Evolutionary conservation across 2,113 vertebrate genomes (phyloP).

Genomic region (Takifugu bimaculatus): DNA sequence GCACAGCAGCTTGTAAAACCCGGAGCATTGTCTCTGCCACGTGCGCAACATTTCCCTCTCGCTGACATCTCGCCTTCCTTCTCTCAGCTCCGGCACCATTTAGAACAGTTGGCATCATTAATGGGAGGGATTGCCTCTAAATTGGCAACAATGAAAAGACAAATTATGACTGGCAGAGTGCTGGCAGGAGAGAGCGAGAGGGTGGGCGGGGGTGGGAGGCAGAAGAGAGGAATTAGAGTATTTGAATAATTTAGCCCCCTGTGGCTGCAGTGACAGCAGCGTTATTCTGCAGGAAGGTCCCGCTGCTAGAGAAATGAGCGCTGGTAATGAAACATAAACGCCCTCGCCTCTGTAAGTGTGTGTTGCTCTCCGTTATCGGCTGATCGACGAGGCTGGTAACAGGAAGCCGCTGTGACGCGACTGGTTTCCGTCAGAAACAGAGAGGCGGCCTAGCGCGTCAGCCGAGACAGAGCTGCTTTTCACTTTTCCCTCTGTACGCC

Average conservation of each 20-base stretch:
- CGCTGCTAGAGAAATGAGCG: slow-evolving; percentile 84
- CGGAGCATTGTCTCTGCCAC: slow-evolving; percentile 53
- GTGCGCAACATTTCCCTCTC: slow-evolving; percentile 34
- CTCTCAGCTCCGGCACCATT: slow-evolving; percentile 69
- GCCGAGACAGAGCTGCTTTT: slow-evolving; percentile 38
- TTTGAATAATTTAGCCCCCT: slow-evolving; percentile 99
- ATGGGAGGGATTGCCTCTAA: slow-evolving; percentile 92
- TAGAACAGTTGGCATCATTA: slow-evolving; percentile 90
- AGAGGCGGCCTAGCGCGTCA: slow-evolving; percentile 54
- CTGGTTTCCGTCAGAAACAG: slow-evolving; percentile 53
- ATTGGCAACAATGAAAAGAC: slow-evolving; percentile 94
- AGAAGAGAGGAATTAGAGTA: slow-evolving; percentile 91
- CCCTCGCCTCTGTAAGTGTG: slow-evolving; percentile 15
- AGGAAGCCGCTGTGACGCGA: slow-evolving; percentile 43
- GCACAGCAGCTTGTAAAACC: slow-evolving; percentile 69
- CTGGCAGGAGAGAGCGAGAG: slow-evolving; percentile 70
- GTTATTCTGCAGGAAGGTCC: slow-evolving; percentile 92
- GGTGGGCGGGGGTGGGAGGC: slow-evolving; percentile 75
- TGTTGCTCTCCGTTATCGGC: slow-evolving; percentile 35
- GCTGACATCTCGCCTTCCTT: slow-evolving; percentile 43
- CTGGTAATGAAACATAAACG: slow-evolving; percentile 61
- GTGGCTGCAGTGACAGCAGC: slow-evolving; percentile 92
- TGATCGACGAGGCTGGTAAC: slow-evolving; percentile 39
- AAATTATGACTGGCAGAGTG: slow-evolving; percentile 88
- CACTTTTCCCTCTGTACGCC: slow-evolving; percentile 43